phyloP scores from a whole-genome alignment of 2,888 invertebrate species.

The Diplazon laetatorius region DNA sequence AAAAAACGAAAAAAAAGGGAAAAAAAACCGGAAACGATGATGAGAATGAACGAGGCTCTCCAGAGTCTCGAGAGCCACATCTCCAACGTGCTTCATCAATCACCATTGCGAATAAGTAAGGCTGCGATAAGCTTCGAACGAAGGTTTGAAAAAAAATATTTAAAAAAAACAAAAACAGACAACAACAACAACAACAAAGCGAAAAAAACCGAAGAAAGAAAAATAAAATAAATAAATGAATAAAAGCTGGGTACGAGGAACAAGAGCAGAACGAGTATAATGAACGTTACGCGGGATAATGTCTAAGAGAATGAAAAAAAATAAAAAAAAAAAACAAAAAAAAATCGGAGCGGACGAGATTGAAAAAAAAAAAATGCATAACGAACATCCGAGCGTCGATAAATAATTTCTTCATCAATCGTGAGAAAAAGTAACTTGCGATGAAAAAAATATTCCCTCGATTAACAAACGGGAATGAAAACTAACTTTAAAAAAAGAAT shows the following conservation, averaged over 20 bases:
- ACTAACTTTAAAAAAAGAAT: no score
- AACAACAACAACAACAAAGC: no score
- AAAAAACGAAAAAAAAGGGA: constrained; percentile 24
- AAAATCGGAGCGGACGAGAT: constrained; percentile 22
- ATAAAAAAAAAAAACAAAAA: constrained; percentile 7
- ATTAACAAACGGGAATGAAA: no score
- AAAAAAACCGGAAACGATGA: neutral
- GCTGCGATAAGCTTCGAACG: neutral
- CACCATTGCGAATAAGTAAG: constrained; percentile 8
- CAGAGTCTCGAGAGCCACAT: neutral
- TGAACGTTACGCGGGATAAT: constrained; percentile 32
- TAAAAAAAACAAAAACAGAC: no score
- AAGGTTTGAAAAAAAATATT: neutral
- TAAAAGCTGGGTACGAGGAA: constrained; percentile 10
- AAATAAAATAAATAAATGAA: no score
- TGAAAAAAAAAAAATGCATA: constrained; percentile 13
- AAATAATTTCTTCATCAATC: constrained; percentile 35
- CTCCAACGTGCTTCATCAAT: neutral
- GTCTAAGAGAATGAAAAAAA: constrained; percentile 13
- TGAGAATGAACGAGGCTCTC: neutral
- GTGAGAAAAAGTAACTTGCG: constrained; percentile 1
- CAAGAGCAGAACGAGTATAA: constrained; percentile 13
- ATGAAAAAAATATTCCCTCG: neutral
- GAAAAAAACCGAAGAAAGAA: no score
- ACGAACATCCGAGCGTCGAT: constrained; percentile 8